A percentile compares a stretch with the other conserved stretches of the same genome.
Conservation (phyloP, 2,113 vertebrate genomes). For the Paradoxurus hermaphroditus region DNA sequence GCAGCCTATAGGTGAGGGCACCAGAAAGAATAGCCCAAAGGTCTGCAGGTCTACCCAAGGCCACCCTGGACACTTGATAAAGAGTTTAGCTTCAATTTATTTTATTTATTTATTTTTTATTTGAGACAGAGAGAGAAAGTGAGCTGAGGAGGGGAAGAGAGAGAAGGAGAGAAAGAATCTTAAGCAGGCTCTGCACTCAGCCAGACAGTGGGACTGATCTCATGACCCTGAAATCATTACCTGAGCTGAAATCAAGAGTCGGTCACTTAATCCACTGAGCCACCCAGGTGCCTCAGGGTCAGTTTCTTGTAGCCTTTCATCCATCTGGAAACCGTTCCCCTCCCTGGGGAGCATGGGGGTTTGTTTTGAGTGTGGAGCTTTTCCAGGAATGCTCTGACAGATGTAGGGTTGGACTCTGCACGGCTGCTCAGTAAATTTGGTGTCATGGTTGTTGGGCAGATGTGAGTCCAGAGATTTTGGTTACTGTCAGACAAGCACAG, state of each 20-base stretch:
- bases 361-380: not conserved
- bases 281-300: conserved; percentile 74
- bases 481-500: not conserved
- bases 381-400: not conserved
- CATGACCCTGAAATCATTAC: no score
- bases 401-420: not conserved
- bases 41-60: conserved; percentile 80
- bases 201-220: no score
- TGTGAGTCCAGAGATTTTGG: not conserved
- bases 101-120: conserved; percentile 68
- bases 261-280: no score
- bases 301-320: conserved; percentile 87
- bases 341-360: not conserved
- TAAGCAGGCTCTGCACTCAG: no score
- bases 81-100: conserved; percentile 92
- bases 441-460: no score
- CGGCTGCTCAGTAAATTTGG: not conserved
- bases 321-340: not conserved
- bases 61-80: conserved; percentile 78
- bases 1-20: conserved; percentile 75
- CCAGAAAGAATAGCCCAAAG: conserved; percentile 75
- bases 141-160: no score
- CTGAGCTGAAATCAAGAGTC: no score
- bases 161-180: no score
- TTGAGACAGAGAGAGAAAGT: no score